phyloP scores from a whole-genome alignment of 64 coral and sea anemone genomes.

The Anthopleura sola region DNA sequence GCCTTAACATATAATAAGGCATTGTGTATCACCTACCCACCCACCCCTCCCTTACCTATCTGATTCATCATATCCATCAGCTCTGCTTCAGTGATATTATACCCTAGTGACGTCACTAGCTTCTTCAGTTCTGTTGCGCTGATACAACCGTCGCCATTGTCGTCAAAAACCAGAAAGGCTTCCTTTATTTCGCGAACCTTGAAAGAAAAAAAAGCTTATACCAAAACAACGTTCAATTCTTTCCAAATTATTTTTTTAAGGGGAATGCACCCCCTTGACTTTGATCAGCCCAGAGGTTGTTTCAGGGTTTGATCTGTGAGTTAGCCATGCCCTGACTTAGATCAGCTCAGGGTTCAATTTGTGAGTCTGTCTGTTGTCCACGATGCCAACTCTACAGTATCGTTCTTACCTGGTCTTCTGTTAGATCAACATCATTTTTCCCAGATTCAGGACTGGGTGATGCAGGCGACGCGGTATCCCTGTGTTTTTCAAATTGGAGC shows the following conservation, averaged over 20 bases:
- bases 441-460: neutral
- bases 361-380: neutral
- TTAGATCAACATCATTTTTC: constrained; percentile 40
- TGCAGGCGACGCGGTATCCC: neutral
- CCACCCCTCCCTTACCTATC: constrained; percentile 46
- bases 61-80: constrained; percentile 99
- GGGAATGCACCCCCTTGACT: too few relatives aligned
- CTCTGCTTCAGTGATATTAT: constrained; percentile 98
- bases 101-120: constrained; percentile 82
- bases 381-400: too few relatives aligned
- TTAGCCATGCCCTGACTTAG: too few relatives aligned
- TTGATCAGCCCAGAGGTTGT: too few relatives aligned
- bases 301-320: too few relatives aligned
- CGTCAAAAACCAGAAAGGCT: constrained; percentile 91
- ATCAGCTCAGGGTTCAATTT: too few relatives aligned
- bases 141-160: constrained; percentile 91
- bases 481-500: neutral
- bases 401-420: constrained; percentile 27
- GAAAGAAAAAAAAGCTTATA: neutral
- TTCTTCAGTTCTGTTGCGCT: constrained; percentile 89
- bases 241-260: too few relatives aligned
- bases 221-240: too few relatives aligned
- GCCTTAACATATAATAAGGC: too few relatives aligned
- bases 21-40: neutral
- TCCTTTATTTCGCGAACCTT: constrained; percentile 90